Conservation (phyloP, 2,797 vertebrate genomes). For the Sphenodon punctatus region DNA sequence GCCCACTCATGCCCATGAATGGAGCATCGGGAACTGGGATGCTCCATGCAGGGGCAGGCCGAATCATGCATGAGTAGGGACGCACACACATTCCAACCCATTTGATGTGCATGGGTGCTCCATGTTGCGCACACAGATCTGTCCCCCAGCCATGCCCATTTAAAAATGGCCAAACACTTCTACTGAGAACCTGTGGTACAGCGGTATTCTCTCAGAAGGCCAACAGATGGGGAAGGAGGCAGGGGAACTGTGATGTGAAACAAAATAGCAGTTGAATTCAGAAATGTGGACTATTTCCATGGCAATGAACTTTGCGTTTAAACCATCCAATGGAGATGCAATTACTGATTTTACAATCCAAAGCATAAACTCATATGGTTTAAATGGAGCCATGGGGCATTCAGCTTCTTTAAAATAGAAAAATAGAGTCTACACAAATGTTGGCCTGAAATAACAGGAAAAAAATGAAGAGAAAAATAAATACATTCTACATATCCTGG, state of each 20-base stretch:
- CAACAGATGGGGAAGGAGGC: background rate
- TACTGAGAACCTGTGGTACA: background rate
- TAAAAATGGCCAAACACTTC: no score
- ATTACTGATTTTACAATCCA: background rate
- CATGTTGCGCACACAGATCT: no score
- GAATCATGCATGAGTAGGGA: no score
- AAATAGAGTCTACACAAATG: background rate
- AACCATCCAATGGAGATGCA: background rate
- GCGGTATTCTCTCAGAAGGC: background rate
- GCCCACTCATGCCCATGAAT: no score
- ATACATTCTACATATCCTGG: background rate
- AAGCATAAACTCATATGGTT: background rate
- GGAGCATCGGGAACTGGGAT: no score
- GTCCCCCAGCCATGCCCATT: no score
- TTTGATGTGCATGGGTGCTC: no score
- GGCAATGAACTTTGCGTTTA: conserved; percentile 5
- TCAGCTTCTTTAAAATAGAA: background rate
- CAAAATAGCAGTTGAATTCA: background rate
- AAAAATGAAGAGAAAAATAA: background rate
- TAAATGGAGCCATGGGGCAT: background rate
- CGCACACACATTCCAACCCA: no score
- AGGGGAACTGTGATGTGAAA: background rate
- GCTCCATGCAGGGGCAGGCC: no score
- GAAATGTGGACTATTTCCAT: background rate
- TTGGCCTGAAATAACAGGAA: background rate